Evolutionary conservation across 2,888 invertebrate species (phyloP), one percentile per base, ranked within the genome.

Genomic region (Drosophila falleni): DNA sequence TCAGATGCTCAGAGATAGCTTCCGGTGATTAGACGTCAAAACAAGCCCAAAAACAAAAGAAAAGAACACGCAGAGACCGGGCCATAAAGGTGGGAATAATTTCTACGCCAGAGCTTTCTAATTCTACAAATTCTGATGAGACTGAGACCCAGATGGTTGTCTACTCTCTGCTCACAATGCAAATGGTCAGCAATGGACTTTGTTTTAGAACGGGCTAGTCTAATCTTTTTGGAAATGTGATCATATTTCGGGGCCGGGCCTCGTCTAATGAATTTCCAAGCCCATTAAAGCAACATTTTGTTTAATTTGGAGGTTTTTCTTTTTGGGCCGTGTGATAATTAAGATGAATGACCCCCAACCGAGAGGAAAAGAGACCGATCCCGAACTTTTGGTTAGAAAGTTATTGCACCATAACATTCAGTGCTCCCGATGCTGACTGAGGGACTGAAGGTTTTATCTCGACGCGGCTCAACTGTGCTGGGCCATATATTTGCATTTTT

Each of bases 311-410:
- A 35, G 68, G 61, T 61, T 81, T 81, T 85, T 78, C 74, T 71
- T 64, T 56, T 69, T 60, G 55, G 68, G 74, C 72, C 80, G 76
- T 74, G 84, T 81, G 78, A 89, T 87, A 89, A 87, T 89, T 89
- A 88, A 87, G 86, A 89, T 85, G 86, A 89, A 87, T 88, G 89
- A 87, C 82, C 89, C 68, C 41, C 42, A 19, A 26, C 16, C 26
- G 33, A 11, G 42, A 19, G 29, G 46, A n/a, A 23, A 10, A 19
- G 13, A 29, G 37, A 44, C 16, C 29, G 29, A 56, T 62, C 35
- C 58, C 15, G 26, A 26, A 23, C 31, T 50, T 41, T 55, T 65
- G 64, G 75, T 80, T 84, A 86, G 85, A 86, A 86, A 86, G 85
- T 84, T 86, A 89, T 87, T 87, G 82, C 86, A 85, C 78, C 88